Conservation (phyloP, 2,888 invertebrate species). For the Allygus modestus region DNA sequence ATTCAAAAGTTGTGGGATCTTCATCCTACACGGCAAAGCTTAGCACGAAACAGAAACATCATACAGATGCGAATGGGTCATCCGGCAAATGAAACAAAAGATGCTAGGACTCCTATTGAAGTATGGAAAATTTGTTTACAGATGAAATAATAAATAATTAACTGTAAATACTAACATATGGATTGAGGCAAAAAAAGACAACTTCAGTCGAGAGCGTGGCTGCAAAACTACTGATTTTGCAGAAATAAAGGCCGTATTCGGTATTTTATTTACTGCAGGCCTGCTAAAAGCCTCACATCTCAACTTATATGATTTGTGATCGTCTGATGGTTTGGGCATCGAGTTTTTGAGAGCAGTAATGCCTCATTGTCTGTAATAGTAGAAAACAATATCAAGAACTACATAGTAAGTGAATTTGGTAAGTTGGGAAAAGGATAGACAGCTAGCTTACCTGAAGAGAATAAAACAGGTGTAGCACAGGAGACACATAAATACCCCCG, state of each 20-base stretch:
- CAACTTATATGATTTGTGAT: conserved; percentile 8
- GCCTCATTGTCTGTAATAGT: conserved; percentile 39
- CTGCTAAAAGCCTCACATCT: conserved; percentile 7
- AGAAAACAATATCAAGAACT: conserved; percentile 56
- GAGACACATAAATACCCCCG: too few relatives aligned
- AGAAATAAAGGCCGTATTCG: conserved; percentile 20
- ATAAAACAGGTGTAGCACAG: too few relatives aligned
- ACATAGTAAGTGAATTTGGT: conserved; percentile 27
- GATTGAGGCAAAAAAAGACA: conserved; percentile 11
- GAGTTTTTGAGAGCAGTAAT: background rate
- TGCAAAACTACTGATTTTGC: background rate
- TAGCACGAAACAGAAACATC: too few relatives aligned
- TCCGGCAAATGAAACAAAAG: conserved; percentile 3
- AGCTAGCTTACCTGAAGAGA: too few relatives aligned
- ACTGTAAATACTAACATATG: background rate
- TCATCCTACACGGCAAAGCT: too few relatives aligned
- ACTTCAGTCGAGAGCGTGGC: background rate
- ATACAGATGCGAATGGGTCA: background rate
- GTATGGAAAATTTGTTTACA: background rate
- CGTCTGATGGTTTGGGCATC: background rate
- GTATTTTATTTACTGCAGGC: background rate
- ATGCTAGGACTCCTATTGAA: background rate
- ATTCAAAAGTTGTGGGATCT: too few relatives aligned
- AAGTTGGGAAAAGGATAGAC: too few relatives aligned
- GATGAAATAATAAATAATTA: conserved; percentile 12